Evolutionary conservation across 2,888 invertebrate species (phyloP), one percentile per base, ranked within the genome.

Genomic region (Perizoma affinitatum): DNA sequence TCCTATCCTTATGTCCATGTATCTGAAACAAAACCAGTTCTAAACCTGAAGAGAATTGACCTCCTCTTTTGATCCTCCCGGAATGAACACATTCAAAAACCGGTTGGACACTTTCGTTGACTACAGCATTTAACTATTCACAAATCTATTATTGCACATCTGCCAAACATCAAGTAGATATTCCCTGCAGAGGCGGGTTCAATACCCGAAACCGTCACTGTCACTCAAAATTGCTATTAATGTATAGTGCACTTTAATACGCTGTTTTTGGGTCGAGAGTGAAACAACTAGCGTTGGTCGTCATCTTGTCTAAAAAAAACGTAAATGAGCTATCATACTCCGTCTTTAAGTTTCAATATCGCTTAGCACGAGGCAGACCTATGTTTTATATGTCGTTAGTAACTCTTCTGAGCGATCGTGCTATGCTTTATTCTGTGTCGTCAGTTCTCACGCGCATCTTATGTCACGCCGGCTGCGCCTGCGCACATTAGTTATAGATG

Each of bases 391-490:
- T 22, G 44, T 44, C 9, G 22, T 9, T 22, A 44, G 11, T 44
- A n/a, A 49, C 41, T 9, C 40, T 1, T n/a, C n/a, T n/a, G n/a
- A n/a, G n/a, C n/a, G n/a, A n/a, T n/a, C n/a, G n/a, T n/a, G n/a
- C n/a, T n/a, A n/a, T n/a, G n/a, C n/a, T n/a, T 51, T 46, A 10
- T 38, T 51, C 35, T 51, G n/a, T 41, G 50, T 10, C 11, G 22
- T 4, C 40, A 46, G 76, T 80, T 80, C 84, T 80, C 82, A 81
- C 84, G 79, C 79, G 80, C 81, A 80, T 81, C 82, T 82, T 79
- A 82, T 83, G 80, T 82, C 80, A 79, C 71, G 74, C 70, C 65
- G 67, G 64, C 69, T 74, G 77, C 80, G 80, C 65, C 70, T 68
- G 77, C 80, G 79, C 75, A 76, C 45, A 53, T 69, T 66, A 61